Evolutionary conservation across 35 echinoderm and acorn worm genomes (phyloP).

Genomic region (Antedon bifida): DNA sequence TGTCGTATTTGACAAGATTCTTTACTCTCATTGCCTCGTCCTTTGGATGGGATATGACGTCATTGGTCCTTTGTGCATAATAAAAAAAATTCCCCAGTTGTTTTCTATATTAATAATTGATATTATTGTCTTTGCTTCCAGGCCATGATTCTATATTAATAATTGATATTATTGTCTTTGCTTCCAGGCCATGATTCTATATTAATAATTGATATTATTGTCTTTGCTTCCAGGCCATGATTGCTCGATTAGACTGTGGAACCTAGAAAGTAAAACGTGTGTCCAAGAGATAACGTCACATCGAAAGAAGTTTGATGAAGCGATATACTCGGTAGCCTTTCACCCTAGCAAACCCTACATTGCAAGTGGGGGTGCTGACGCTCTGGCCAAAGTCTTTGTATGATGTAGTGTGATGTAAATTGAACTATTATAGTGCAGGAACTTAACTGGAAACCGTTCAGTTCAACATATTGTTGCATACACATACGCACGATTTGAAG

Average conservation of each 20-base stretch:
- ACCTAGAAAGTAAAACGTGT: constrained; percentile 97
- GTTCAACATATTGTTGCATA: no score
- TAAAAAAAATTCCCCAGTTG: no score
- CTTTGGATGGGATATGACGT: no score
- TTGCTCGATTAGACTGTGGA: constrained; percentile 95
- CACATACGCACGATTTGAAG: no score
- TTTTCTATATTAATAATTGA: no score
- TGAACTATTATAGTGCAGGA: not conserved
- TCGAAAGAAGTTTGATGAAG: constrained; percentile 99
- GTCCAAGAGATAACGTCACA: constrained; percentile 99
- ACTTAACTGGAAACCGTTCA: no score
- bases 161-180: no score
- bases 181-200: not conserved
- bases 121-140: not conserved
- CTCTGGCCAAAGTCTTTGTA: constrained; percentile 98
- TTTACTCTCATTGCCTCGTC: no score
- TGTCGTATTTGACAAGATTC: no score
- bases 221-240: constrained; percentile 70
- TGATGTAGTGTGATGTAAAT: constrained; percentile 3
- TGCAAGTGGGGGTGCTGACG: constrained; percentile 93
- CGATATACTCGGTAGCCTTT: constrained; percentile 97
- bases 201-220: no score
- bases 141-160: no score
- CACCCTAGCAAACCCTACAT: constrained; percentile 98
- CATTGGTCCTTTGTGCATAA: no score